A percentile compares a stretch with the other conserved stretches of the same genome.
Evolutionary conservation across 2,888 invertebrate species (phyloP).

Genomic region (Bembecia ichneumoniformis): DNA sequence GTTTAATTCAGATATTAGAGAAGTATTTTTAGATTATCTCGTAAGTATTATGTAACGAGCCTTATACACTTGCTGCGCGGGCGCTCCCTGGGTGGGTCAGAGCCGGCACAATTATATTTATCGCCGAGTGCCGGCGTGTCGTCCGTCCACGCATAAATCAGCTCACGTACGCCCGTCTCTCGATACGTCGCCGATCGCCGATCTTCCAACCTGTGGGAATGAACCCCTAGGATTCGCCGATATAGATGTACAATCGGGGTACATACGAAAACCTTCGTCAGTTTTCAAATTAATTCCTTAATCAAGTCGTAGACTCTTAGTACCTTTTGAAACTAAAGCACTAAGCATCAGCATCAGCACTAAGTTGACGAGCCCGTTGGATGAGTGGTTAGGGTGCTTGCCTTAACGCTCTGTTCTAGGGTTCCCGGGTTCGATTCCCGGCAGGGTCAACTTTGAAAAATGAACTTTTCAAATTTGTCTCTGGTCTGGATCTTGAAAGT

Average conservation of each 20-base stretch:
- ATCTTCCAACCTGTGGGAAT: slow-evolving; percentile 23
- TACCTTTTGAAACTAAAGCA: not conserved
- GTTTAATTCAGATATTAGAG: not conserved
- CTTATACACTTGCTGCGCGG: slow-evolving; percentile 34
- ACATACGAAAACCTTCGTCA: too few species aligned
- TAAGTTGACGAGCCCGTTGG: too few species aligned
- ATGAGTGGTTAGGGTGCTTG: too few species aligned
- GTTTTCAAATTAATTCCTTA: too few species aligned
- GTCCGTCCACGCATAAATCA: slow-evolving; percentile 51
- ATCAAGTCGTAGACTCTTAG: too few species aligned
- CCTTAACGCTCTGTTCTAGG: too few species aligned
- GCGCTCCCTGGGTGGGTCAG: slow-evolving; percentile 49
- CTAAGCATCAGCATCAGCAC: too few species aligned
- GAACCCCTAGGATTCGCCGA: slow-evolving; percentile 19
- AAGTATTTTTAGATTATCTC: not conserved
- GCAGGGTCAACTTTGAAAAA: too few species aligned
- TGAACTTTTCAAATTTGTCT: too few species aligned
- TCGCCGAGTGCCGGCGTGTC: slow-evolving; percentile 41
- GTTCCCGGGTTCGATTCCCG: too few species aligned
- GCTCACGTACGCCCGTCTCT: slow-evolving; percentile 28
- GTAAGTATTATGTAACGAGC: slow-evolving; percentile 25
- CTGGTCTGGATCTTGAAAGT: too few species aligned
- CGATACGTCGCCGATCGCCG: slow-evolving; percentile 26
- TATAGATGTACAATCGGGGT: not conserved
- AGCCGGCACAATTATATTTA: slow-evolving; percentile 52